Base-by-base conservation (phyloP, 2,797 vertebrate species). In the Sphaeramia orbicularis region DNA sequence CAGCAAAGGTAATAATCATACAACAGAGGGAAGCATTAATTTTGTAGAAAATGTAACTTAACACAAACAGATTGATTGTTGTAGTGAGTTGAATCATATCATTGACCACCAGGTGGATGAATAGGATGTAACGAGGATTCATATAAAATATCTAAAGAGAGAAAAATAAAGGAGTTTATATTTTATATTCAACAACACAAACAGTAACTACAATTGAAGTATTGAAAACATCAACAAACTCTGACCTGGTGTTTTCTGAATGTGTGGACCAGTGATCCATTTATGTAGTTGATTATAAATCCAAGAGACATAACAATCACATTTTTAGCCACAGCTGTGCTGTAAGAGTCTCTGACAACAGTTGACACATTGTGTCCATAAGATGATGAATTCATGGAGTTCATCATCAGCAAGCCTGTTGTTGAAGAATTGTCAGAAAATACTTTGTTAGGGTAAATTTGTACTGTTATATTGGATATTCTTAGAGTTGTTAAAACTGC, bases 41-140 rank as follows among this genome's bases (percentile, higher is more conserved):
- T 40, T 40, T 68, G 43, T 61, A 71, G 16, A 81, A 76, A 49
- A 68, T 2, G 1, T 89, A 90, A 41, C 74, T 85, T 0, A 83
- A n/a, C 24, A 92, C 51, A 51, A 76, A 76, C 7, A 93, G 62
- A 35, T 41, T 51, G 9, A 86, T 53, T 1, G 82, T 40, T 1
- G 74, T 11, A 2, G 71, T 88, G n/a, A 94, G 80, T 74, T 92
- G 89, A 49, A 93, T 85, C 66, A 87, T 91, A 42, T 94, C 92
- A 10, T 92, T 94, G 13, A 92, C 10, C 37, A 93, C 92, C 65
- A 94, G 82, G 65, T 93, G 87, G 74, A 92, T 89, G 57, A 90
- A 94, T 3, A 93, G 76, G 74, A 91, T 86, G 72, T 93, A 93
- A 40, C 91, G 90, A 10, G 91, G 87, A 40, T 91, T 90, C 30